These are phyloP conservation scores for Limnephilus lunatus DNA, from an alignment of 2,888 invertebrate species.

Conservation along the genomic window DNA sequence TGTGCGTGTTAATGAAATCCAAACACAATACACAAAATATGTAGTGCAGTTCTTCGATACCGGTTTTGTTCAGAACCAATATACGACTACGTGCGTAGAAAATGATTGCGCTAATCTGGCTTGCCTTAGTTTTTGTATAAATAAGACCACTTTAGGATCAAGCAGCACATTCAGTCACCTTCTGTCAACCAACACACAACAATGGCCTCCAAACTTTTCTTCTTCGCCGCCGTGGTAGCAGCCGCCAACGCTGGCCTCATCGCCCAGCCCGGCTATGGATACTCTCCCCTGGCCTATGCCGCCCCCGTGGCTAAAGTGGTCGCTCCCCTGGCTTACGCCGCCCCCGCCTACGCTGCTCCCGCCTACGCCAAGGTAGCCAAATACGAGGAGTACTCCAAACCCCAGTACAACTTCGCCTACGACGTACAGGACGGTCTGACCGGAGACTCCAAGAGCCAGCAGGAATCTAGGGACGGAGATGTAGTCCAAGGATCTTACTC, in stretches of 20 bases:
- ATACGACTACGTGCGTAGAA: not conserved
- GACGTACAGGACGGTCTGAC: slow-evolving; percentile 77
- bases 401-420: slow-evolving; percentile 75
- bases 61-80: not conserved
- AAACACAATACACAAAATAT: not conserved
- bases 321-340: slow-evolving; percentile 53
- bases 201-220: slow-evolving; percentile 64
- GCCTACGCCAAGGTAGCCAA: slow-evolving; percentile 69
- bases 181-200: slow-evolving; percentile 47
- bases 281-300: slow-evolving; percentile 59
- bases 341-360: slow-evolving; percentile 58
- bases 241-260: slow-evolving; percentile 64
- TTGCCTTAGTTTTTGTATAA: slow-evolving; percentile 22
- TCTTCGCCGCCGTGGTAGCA: slow-evolving; percentile 62
- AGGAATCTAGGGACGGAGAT: slow-evolving; percentile 73
- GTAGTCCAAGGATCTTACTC: slow-evolving; percentile 74
- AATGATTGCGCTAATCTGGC: not conserved
- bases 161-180: slow-evolving; percentile 43
- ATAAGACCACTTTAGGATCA: not conserved
- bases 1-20: not conserved
- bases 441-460: slow-evolving; percentile 74
- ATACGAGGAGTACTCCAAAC: slow-evolving; percentile 56
- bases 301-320: slow-evolving; percentile 61
- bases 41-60: not conserved
- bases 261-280: slow-evolving; percentile 53